phyloP scores from a whole-genome alignment of 2,113 vertebrate genomes.

The Malurus alboscapulatus region DNA sequence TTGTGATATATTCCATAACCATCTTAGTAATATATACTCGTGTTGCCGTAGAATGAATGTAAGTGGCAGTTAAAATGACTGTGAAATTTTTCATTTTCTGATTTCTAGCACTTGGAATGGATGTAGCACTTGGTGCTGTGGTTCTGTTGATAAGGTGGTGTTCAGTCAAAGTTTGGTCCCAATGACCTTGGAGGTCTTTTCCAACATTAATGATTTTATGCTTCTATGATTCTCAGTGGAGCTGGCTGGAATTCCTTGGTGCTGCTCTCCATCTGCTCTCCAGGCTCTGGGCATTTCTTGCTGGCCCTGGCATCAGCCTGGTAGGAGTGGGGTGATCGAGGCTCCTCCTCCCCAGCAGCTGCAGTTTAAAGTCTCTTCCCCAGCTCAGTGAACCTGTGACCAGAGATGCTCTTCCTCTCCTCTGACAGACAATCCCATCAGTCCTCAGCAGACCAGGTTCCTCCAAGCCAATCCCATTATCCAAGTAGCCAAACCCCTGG shows the following conservation, averaged over 20 bases:
- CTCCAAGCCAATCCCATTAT: neutral
- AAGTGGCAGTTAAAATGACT: constrained; percentile 78
- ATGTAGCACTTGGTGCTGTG: neutral
- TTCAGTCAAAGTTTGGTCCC: neutral
- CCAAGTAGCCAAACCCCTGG: neutral
- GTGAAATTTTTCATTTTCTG: constrained; percentile 77
- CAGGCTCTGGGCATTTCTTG: neutral
- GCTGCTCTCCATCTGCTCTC: neutral
- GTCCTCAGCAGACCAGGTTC: neutral
- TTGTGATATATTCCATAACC: constrained; percentile 75
- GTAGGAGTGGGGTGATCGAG: neutral
- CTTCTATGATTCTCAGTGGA: neutral
- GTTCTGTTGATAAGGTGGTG: neutral
- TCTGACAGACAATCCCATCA: neutral
- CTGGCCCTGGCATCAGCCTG: no score
- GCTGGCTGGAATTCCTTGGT: neutral
- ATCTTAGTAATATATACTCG: constrained; percentile 77
- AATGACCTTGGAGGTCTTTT: neutral
- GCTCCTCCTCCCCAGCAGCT: neutral
- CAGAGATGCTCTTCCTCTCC: neutral
- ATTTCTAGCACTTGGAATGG: constrained; percentile 24
- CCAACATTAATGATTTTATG: neutral
- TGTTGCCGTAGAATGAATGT: constrained; percentile 77
- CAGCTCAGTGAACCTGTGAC: neutral
- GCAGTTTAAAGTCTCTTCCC: neutral